Base-by-base conservation (phyloP, 2,888 invertebrate species). In the Margaritifera margaritifera region DNA sequence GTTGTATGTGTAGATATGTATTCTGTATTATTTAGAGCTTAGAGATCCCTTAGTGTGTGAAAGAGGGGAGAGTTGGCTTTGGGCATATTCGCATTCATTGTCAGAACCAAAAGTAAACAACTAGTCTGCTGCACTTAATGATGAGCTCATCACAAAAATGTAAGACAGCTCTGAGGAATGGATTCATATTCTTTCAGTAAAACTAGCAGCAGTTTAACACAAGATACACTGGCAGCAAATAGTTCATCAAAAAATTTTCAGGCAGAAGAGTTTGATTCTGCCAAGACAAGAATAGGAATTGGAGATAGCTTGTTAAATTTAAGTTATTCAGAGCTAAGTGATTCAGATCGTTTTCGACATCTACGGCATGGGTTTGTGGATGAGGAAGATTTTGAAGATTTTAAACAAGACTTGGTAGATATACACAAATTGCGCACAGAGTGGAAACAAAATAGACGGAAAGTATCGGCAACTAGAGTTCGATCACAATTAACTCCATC, bases 361-460 rank as follows among this genome's bases (percentile, higher is more conserved):
- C 77, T 84, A 50, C 77, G 78, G 55, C 77, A 82, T 77, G 84
- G 83, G 8, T 85, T 85, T 72, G 68, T 71, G 8, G 84, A 84
- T 73, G 84, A 84, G 65, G 79, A 80, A 20, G 86, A 86, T 69
- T 86, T 85, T 74, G 86, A 86, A 69, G 86, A 86, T 58, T 85
- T 86, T 67, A 86, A 85, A 68, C 81, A 82, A 42, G 85, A 85
- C 69, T 75, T 85, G 64, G 66, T 75, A 42, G 77, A 82, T 68
- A 84, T 85, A 66, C 74, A 77, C 67, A 67, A 67, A 52, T 53
- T 70, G 62, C 63, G 70, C 57, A 70, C 68, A 58, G 56, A 74
- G 22, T 77, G 76, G 76, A 74, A 74, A 64, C 72, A 66, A 62
- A 69, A 72, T 19, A 61, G 74, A 50, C 75, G 63, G 58, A 75